Evolutionary conservation across 2,797 vertebrate species (phyloP).

Genomic region (Ctenosaura bakeri): DNA sequence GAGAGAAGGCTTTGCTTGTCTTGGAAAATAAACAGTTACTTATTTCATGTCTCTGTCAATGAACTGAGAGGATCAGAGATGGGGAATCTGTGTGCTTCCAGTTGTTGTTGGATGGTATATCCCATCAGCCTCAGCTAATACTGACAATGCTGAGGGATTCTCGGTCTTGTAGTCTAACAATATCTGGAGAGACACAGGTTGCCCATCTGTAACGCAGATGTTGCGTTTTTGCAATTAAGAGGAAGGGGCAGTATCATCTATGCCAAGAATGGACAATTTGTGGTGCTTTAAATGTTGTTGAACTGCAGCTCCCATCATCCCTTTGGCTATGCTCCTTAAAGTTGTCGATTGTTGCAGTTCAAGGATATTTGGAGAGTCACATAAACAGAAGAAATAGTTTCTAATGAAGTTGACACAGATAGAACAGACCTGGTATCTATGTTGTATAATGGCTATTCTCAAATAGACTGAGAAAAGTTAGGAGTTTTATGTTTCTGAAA

Average conservation of each 20-base stretch:
- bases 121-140: no score
- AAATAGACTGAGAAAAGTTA: no score
- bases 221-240: background rate
- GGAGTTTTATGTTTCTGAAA: background rate
- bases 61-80: background rate
- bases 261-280: background rate
- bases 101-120: background rate
- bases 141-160: background rate
- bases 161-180: no score
- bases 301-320: background rate
- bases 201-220: background rate
- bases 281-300: background rate
- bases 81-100: background rate
- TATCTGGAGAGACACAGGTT: no score
- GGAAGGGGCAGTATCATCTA: background rate
- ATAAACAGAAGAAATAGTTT: background rate
- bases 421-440: no score
- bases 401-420: no score
- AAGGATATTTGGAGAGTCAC: background rate
- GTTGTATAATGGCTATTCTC: background rate
- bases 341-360: background rate
- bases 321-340: background rate
- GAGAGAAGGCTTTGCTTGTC: background rate
- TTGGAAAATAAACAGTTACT: background rate
- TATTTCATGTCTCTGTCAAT: background rate